Conservation (phyloP, 2,113 vertebrate species). For the Coracopsis vasa region DNA sequence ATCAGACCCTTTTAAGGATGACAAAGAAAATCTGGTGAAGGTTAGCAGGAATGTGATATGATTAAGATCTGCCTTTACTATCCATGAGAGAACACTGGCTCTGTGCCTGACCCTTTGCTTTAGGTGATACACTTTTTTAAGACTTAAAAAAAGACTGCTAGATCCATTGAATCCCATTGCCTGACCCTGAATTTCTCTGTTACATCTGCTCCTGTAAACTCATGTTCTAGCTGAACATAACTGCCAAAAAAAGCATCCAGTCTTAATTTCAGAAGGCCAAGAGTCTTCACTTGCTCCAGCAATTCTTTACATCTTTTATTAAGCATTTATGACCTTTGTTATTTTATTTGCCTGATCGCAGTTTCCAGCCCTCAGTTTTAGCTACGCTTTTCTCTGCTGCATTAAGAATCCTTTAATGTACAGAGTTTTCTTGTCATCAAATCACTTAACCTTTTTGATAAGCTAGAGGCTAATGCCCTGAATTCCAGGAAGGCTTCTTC, state of each 20-base stretch:
- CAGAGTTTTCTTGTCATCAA: background rate
- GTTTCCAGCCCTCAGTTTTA: background rate
- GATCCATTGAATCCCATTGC: background rate
- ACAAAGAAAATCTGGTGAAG: constrained; percentile 44
- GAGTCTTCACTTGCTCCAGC: background rate
- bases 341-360: background rate
- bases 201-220: background rate
- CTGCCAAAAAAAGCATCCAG: background rate
- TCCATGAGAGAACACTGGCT: background rate
- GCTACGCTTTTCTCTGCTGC: background rate
- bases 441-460: background rate
- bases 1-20: constrained; percentile 48
- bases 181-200: background rate
- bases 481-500: background rate
- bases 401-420: background rate
- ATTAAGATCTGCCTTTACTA: constrained; percentile 35
- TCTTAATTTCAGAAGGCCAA: background rate
- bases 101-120: background rate
- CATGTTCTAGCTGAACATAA: background rate
- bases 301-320: background rate
- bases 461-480: background rate
- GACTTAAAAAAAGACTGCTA: background rate
- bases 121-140: background rate
- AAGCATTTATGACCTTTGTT: background rate
- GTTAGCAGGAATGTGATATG: constrained; percentile 32